A percentile compares a stretch with the other conserved stretches of the same genome.
Conservation (phyloP, 2,113 vertebrate genomes). For the Paramormyrops kingsleyae region DNA sequence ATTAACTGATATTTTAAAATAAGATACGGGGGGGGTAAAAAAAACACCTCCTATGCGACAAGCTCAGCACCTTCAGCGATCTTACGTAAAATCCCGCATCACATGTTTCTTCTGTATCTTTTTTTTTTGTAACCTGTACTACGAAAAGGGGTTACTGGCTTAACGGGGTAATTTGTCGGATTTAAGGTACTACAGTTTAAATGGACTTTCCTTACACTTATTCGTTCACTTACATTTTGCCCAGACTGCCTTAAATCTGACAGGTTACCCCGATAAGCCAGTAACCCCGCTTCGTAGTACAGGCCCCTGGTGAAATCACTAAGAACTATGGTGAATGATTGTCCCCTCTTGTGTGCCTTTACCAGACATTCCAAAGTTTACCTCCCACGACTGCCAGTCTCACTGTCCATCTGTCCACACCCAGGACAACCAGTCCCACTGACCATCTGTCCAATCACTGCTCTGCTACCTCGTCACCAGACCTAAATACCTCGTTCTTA, state of each 20-base stretch:
- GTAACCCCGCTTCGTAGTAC: too few species aligned
- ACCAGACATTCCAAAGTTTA: neutral
- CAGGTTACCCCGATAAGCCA: too few species aligned
- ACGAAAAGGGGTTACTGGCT: too few species aligned
- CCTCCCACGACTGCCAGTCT: neutral
- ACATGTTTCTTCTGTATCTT: too few species aligned
- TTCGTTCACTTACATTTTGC: too few species aligned
- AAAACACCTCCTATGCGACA: neutral
- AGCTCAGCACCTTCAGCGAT: neutral
- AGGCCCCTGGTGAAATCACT: neutral
- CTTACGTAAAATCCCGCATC: neutral
- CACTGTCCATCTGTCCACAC: neutral
- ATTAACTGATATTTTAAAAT: neutral
- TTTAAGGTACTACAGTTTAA: too few species aligned
- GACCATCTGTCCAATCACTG: neutral
- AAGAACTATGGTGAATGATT: neutral
- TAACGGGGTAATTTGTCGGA: too few species aligned
- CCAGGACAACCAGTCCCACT: neutral
- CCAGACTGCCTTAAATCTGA: too few species aligned
- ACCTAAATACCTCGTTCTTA: neutral
- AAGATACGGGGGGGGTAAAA: neutral
- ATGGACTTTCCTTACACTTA: too few species aligned
- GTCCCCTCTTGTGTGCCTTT: neutral
- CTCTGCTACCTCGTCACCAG: neutral
- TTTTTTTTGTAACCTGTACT: neutral